Evolutionary conservation across 2,888 invertebrate genomes (phyloP).

Genomic region (Mimachlamys varia): DNA sequence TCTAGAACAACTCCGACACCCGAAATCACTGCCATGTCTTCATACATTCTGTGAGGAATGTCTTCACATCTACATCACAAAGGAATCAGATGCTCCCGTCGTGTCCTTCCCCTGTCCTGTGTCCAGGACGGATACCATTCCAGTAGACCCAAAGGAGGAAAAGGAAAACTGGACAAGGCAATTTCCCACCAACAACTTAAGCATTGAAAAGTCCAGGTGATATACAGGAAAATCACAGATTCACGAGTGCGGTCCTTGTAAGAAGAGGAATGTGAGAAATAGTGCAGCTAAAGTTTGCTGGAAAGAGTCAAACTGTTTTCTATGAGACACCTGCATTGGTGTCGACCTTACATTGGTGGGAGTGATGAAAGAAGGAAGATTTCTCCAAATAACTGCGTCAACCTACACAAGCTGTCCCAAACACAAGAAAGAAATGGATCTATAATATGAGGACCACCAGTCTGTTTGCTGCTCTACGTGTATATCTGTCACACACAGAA

Average conservation of each 20-base stretch:
- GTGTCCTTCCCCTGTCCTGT: slow-evolving; percentile 58
- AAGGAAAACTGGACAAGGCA: slow-evolving; percentile 57
- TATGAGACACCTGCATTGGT: slow-evolving; percentile 47
- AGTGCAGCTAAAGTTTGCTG: slow-evolving; percentile 47
- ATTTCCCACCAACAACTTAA: slow-evolving; percentile 60
- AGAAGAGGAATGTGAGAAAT: slow-evolving; percentile 39
- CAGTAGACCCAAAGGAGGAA: slow-evolving; percentile 50
- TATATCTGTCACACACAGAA: slow-evolving; percentile 57
- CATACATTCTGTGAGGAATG: slow-evolving; percentile 62
- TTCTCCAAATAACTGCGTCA: slow-evolving; percentile 17
- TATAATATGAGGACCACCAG: slow-evolving; percentile 60
- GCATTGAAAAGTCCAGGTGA: slow-evolving; percentile 56
- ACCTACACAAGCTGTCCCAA: slow-evolving; percentile 36
- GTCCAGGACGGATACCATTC: slow-evolving; percentile 55
- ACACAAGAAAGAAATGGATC: slow-evolving; percentile 48
- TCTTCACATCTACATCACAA: slow-evolving; percentile 55
- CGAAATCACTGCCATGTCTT: slow-evolving; percentile 61
- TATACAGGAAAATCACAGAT: slow-evolving; percentile 40
- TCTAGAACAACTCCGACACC: slow-evolving; percentile 54
- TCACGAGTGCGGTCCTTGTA: slow-evolving; percentile 45
- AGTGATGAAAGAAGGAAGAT: slow-evolving; percentile 31
- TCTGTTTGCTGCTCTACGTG: slow-evolving; percentile 59
- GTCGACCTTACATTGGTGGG: slow-evolving; percentile 40
- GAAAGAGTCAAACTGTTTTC: slow-evolving; percentile 46
- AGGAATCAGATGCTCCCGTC: slow-evolving; percentile 39